Evolutionary conservation across 2,113 vertebrate species (phyloP), one percentile per base, ranked within the genome.

Genomic region (Rattus rattus): DNA sequence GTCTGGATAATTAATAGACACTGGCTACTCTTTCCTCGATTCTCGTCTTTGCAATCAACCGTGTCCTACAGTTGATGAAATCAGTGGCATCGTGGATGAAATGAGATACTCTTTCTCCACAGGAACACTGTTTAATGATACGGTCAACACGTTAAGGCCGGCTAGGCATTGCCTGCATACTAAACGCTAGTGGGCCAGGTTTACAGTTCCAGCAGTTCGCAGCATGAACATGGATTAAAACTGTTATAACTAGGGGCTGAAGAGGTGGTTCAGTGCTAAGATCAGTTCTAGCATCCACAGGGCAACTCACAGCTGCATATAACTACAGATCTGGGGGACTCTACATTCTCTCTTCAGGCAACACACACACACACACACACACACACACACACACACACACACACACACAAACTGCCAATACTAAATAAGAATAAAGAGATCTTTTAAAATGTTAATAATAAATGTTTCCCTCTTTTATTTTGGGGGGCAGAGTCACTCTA

Each of bases 401-500:
- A 49, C 11, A 54, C 30, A 80, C 30, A 54, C 4, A 54, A 49
- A 77, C 43, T 49, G 22, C 47, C 75, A 79, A 54, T 54, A 54
- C 47, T 54, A 79, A 79, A 52, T 79, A 33, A 79, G 52, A 79
- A 79, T 30, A 52, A 54, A 79, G 1, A 54, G 28, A 54, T 54
- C 30, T 80, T 36, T 54, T 16, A 36, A 79, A 49, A 56, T 81
- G 52, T n/a, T 81, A 54, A 28, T 14, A n/a, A 13, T n/a, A 59
- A 81, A 33, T 13, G 12, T 30, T 30, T 56, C 13, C 49, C 47
- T 52, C 47, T 43, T 70, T 69, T 52, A 19, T 24, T 70, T 69
- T 69, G 2, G 1, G 17, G 6, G 20, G 28, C 3, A 36, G 14
- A 30, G 5, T 52, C 14, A 36, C 0, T 1, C 47, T 73, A 39